These are phyloP conservation scores for Pimephales promelas DNA, from an alignment of 2,113 vertebrate genomes.

Conservation along the genomic window DNA sequence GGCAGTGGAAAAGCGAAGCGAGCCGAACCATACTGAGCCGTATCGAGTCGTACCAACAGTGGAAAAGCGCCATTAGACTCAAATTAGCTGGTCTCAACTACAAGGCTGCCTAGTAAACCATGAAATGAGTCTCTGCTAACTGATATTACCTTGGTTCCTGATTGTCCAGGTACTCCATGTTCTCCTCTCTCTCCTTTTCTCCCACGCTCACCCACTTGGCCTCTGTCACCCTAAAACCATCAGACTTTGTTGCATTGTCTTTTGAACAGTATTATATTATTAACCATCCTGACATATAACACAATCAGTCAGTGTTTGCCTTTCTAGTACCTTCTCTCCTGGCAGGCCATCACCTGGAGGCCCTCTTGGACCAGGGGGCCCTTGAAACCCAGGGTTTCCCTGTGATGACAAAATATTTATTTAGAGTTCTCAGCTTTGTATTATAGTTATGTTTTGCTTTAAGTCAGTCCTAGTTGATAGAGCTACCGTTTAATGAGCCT, in stretches of 20 bases:
- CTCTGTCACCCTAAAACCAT: conserved; percentile 79
- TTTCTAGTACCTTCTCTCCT: conserved; percentile 80
- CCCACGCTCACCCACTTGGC: conserved; percentile 77
- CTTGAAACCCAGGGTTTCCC: conserved; percentile 85
- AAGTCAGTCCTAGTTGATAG: neutral
- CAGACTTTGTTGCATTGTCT: neutral
- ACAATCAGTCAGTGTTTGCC: neutral
- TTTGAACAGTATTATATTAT: neutral
- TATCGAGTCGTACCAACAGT: too few species aligned
- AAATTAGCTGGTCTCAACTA: neutral
- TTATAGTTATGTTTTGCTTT: neutral
- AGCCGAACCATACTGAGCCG: too few species aligned
- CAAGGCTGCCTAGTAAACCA: neutral
- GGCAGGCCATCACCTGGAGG: conserved; percentile 72
- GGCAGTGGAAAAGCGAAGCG: too few species aligned
- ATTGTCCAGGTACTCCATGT: conserved; percentile 76
- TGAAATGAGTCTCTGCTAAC: neutral
- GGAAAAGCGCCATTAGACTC: neutral
- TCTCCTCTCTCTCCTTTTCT: conserved; percentile 84
- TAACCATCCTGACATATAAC: neutral
- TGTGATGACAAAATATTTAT: conserved; percentile 52
- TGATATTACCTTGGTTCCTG: conserved; percentile 76
- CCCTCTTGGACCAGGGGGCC: conserved; percentile 79
- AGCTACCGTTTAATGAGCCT: neutral
- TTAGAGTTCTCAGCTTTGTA: neutral